These are phyloP conservation scores for Eurosta solidaginis DNA, from an alignment of 1,140 invertebrate genomes.

Conservation along the genomic window DNA sequence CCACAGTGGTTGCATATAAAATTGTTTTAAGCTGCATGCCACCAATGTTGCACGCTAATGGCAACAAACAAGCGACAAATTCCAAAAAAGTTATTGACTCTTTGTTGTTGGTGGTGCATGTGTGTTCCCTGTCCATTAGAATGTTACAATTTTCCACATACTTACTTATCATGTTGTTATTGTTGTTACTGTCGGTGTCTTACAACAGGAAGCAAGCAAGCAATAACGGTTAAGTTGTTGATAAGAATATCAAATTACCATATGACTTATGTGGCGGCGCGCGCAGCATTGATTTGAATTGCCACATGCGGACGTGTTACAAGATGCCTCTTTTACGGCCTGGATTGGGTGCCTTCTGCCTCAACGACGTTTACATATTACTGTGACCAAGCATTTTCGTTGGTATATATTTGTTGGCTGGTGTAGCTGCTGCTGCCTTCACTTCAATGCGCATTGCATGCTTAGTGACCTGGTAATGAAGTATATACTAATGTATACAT, in stretches of 20 bases:
- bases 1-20: background rate
- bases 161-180: background rate
- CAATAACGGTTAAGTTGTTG: constrained; percentile 7
- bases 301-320: background rate
- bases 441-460: background rate
- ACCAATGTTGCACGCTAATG: background rate
- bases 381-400: background rate
- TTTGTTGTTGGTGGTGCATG: background rate
- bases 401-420: background rate
- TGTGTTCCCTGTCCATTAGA: constrained; percentile 14
- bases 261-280: constrained; percentile 11
- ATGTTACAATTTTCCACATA: background rate
- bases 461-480: constrained; percentile 33
- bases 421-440: background rate
- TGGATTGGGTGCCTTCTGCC: background rate
- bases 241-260: constrained; percentile 28
- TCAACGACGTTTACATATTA: background rate
- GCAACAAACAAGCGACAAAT: constrained; percentile 15
- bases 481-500: no score
- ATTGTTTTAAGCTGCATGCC: background rate
- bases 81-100: background rate
- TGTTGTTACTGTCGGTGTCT: background rate
- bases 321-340: background rate
- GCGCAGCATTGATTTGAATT: background rate
- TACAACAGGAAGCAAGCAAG: background rate